phyloP scores from a whole-genome alignment of 2,888 invertebrate species.

The Tiliacea aurago region DNA sequence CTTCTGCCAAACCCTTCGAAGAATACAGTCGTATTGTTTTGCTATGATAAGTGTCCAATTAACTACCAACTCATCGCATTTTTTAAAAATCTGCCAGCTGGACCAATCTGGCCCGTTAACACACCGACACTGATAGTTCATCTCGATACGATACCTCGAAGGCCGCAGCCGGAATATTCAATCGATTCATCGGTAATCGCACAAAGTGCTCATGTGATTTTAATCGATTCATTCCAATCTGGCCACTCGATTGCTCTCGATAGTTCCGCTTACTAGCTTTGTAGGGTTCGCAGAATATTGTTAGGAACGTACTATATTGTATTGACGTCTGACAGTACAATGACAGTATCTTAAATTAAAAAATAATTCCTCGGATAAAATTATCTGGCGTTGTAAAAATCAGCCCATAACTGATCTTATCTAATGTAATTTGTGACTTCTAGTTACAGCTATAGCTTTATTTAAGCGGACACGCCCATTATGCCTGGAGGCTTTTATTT shows the following conservation, averaged over 20 bases:
- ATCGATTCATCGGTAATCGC: constrained; percentile 62
- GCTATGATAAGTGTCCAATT: background rate
- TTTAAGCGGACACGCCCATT: no score
- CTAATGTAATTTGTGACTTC: no score
- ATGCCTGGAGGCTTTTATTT: no score
- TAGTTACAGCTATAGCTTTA: no score
- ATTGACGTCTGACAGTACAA: no score
- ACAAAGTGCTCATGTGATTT: constrained; percentile 69
- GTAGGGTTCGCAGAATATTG: constrained; percentile 12
- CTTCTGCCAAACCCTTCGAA: no score
- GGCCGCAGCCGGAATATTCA: constrained; percentile 6
- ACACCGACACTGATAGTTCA: constrained; percentile 6
- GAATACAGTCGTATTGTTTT: background rate
- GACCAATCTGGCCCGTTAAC: background rate
- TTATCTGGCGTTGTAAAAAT: no score
- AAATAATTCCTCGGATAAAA: no score
- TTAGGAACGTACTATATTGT: background rate
- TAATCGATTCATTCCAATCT: constrained; percentile 69
- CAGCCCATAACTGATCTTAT: no score
- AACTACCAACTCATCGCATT: background rate
- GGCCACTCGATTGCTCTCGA: constrained; percentile 60
- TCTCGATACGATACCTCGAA: constrained; percentile 16
- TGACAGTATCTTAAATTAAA: no score
- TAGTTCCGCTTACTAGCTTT: constrained; percentile 32
- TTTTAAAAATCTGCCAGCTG: background rate